Evolutionary conservation across 2,888 invertebrate species (phyloP).

Genomic region (Pheosia gnoma): DNA sequence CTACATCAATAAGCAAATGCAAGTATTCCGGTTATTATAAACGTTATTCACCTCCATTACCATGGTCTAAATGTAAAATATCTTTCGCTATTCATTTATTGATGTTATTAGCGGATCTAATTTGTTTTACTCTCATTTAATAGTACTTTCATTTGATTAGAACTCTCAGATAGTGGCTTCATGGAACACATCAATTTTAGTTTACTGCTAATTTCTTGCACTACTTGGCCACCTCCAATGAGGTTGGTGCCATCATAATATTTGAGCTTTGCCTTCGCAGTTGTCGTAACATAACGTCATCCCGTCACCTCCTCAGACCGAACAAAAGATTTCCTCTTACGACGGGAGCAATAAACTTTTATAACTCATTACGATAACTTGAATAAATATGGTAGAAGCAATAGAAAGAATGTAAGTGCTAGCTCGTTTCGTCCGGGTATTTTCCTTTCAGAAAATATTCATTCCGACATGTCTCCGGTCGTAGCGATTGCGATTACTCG

Average conservation of each 20-base stretch:
- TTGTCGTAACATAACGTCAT: constrained; percentile 47
- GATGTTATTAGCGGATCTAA: background rate
- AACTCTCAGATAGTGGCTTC: background rate
- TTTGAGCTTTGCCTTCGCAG: constrained; percentile 40
- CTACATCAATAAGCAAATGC: constrained; percentile 44
- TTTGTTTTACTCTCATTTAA: background rate
- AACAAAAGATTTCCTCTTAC: constrained; percentile 66
- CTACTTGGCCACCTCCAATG: constrained; percentile 3
- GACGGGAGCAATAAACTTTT: constrained; percentile 68
- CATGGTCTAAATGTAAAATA: background rate
- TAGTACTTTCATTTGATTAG: background rate
- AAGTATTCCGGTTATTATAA: constrained; percentile 41
- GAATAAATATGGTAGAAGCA: constrained; percentile 64
- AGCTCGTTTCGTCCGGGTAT: constrained; percentile 45
- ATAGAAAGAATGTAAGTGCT: constrained; percentile 60
- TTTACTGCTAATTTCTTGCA: background rate
- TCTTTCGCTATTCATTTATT: background rate
- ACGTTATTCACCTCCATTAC: background rate
- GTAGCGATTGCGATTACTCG: constrained; percentile 54
- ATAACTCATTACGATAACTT: constrained; percentile 73
- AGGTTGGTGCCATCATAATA: constrained; percentile 18
- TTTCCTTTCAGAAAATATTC: constrained; percentile 56
- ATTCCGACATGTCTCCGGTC: constrained; percentile 45
- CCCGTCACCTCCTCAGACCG: constrained; percentile 51
- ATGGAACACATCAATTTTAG: too few species aligned